These are phyloP conservation scores for Lithophane ornitopus DNA, from an alignment of 2,888 invertebrate genomes.

Conservation along the genomic window DNA sequence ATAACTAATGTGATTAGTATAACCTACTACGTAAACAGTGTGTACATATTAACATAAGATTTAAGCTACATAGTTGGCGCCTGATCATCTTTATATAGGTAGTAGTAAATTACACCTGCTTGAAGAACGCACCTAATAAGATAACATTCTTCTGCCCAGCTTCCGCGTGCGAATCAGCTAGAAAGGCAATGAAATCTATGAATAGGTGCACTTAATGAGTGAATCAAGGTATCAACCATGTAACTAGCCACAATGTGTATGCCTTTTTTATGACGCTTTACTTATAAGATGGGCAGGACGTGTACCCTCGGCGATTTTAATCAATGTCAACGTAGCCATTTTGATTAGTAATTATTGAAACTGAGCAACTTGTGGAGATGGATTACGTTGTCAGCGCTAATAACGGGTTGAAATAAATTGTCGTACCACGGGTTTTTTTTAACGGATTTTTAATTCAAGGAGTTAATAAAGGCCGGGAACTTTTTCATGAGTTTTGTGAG, in stretches of 20 bases:
- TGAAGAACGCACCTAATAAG: slow-evolving; percentile 21
- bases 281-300: slow-evolving; percentile 20
- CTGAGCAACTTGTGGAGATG: slow-evolving; percentile 41
- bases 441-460: slow-evolving; percentile 2
- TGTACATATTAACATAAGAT: slow-evolving; percentile 1
- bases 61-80: slow-evolving; percentile 3
- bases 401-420: slow-evolving; percentile 29
- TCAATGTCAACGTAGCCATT: slow-evolving; percentile 61
- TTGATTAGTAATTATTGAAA: slow-evolving; percentile 60
- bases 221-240: slow-evolving; percentile 46
- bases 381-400: slow-evolving; percentile 43
- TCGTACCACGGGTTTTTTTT: neutral
- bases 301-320: slow-evolving; percentile 40
- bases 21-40: neutral
- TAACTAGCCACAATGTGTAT: slow-evolving; percentile 1
- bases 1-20: neutral
- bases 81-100: slow-evolving; percentile 16
- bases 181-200: slow-evolving; percentile 42
- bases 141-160: slow-evolving; percentile 21
- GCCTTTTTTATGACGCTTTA: slow-evolving; percentile 48
- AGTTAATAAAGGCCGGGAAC: neutral
- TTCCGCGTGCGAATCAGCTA: slow-evolving; percentile 36
- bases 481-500: neutral
- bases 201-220: slow-evolving; percentile 45
- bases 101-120: slow-evolving; percentile 28